Evolutionary conservation across 2,888 invertebrate genomes (phyloP), one percentile per base, ranked within the genome.

Genomic region (Drosophila longiperda): DNA sequence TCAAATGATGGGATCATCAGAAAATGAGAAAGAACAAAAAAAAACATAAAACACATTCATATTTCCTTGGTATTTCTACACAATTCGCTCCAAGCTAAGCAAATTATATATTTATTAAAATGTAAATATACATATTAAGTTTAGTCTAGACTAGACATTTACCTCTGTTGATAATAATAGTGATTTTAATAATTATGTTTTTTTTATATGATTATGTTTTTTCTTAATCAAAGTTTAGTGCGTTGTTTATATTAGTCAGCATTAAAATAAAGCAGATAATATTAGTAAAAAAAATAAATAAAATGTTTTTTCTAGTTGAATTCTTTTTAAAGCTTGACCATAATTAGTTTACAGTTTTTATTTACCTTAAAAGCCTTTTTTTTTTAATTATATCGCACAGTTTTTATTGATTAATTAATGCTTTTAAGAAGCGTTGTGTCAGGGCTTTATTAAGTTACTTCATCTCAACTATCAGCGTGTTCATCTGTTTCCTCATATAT

Each of bases 401-500:
- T 45, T 45, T 45, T 45, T 45, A 45, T 23, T 12, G 45, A 3
- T 45, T 45, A 45, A 23, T 23, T 45, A 45, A 23, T 23, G 4
- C 2, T 45, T 15, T 45, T 45, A 3, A 15, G 45, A 12, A 23
- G 20, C 20, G 20, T 50, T 61, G 63, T 63, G 63, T 71, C 79
- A 78, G 75, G 66, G 71, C 62, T 67, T 66, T 66, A 48, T 62
- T 42, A 62, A 65, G 50, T 65, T 58, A 69, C 74, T 69, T 49
- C 61, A 73, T 73, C 69, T 62, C 52, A 53, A 63, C 71, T 78
- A 76, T 78, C 68, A 60, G 58, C 63, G 60, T 59, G 53, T 68
- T 78, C 60, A 73, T 63, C 61, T 79, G 63, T 71, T 77, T 75
- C 59, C 79, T 63, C 75, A 70, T 74, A 33, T 50, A 38, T 38